Base-by-base conservation (phyloP, 2,888 invertebrate species). In the Ommatoiulus sabulosus region DNA sequence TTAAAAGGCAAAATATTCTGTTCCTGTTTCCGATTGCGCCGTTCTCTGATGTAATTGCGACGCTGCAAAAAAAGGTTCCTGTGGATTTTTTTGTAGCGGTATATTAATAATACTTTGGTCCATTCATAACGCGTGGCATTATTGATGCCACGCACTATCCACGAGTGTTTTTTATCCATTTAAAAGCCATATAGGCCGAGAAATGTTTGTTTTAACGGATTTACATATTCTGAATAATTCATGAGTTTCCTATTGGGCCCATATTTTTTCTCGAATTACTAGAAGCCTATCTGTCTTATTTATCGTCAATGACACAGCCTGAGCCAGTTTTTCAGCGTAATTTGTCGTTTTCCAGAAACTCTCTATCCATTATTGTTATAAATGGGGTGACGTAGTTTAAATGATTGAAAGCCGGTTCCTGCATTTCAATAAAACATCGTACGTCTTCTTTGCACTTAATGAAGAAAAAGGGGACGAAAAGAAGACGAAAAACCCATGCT, bases 291-390 rank as follows among this genome's bases (percentile, higher is more conserved):
- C 57, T 57, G 57, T 57, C 57, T 80, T 80, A 80, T 80, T 80
- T 80, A 80, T 80, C 80, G 80, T 80, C 80, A 80, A 24, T 80
- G 80, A 35, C 80, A 80, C 80, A 80, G 80, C 35, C 80, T 8
- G 24, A 80, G 80, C 80, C 24, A 80, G 80, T 80, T 80, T 80
- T 80, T 80, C 80, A 80, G 35, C 12, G 80, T 80, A 80, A 80
- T 80, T 80, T 80, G 80, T 80, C 80, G 80, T 80, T 80, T 80
- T 35, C 35, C 2, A 35, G 80, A 80, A 80, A 35, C 35, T 80
- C 80, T 80, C 80, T 80, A 80, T 80, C 80, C 80, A 35, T 80
- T 80, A 80, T 80, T 80, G 80, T 80, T 80, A 80, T 80, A 80
- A 80, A 80, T 80, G 80, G 24, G 80, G 80, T 80, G 80, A 80